phyloP scores from a whole-genome alignment of 2,888 invertebrate genomes.

The Diarsia mendica region DNA sequence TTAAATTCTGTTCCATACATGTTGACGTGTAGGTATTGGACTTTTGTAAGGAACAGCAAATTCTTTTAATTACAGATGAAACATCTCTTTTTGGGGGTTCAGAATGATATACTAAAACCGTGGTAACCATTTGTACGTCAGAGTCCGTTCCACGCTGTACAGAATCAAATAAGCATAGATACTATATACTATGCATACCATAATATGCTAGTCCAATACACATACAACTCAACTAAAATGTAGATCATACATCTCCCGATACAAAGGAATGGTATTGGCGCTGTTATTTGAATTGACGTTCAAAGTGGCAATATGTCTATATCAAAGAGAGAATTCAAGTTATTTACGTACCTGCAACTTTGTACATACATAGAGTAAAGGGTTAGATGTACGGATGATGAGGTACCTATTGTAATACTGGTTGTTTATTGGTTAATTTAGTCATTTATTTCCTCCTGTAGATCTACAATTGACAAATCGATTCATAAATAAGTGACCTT shows the following conservation, averaged over 20 bases:
- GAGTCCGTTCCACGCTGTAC: too few species aligned
- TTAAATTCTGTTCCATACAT: too few species aligned
- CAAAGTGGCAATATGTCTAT: constrained; percentile 53
- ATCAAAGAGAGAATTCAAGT: constrained; percentile 39
- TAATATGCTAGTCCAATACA: constrained; percentile 10
- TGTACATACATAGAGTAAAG: background rate
- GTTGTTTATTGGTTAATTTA: background rate
- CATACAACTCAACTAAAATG: constrained; percentile 42
- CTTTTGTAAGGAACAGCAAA: too few species aligned
- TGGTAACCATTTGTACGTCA: too few species aligned
- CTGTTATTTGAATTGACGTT: constrained; percentile 51
- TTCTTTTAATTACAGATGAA: too few species aligned
- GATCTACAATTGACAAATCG: background rate
- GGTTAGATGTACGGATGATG: background rate
- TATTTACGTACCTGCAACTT: constrained; percentile 39
- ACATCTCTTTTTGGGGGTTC: too few species aligned
- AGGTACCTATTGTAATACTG: background rate
- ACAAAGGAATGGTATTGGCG: constrained; percentile 46
- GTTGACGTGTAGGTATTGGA: too few species aligned
- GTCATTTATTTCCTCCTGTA: background rate
- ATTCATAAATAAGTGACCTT: background rate
- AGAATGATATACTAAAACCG: too few species aligned
- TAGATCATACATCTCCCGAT: constrained; percentile 41
- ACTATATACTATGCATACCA: background rate
- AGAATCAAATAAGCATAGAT: constrained; percentile 20